A percentile compares a stretch with the other conserved stretches of the same genome.
Evolutionary conservation across 2,797 vertebrate genomes (phyloP).

Genomic region (Acanthurus leucopareius): DNA sequence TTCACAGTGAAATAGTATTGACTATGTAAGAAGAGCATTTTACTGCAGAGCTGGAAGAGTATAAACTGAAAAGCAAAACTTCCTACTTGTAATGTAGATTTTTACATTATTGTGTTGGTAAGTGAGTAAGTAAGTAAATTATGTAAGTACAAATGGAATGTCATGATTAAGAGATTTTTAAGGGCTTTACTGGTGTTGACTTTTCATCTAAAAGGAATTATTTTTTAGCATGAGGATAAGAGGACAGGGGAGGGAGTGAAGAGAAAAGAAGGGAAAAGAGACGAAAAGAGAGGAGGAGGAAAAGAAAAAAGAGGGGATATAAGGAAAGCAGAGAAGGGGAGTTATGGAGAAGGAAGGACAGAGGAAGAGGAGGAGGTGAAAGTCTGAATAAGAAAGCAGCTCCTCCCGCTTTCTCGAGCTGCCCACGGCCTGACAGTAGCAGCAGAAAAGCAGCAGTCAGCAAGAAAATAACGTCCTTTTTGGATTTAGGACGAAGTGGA

Average conservation of each 20-base stretch:
- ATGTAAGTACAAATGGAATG: no score
- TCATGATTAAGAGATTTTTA: neutral
- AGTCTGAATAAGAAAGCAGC: conserved; percentile 60
- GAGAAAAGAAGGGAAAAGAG: neutral
- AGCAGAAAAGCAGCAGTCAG: conserved; percentile 23
- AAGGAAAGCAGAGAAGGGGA: conserved; percentile 12
- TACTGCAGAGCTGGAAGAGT: no score
- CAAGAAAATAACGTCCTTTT: conserved; percentile 23
- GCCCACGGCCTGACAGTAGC: conserved; percentile 38
- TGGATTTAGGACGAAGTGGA: conserved; percentile 37
- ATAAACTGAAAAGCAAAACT: no score
- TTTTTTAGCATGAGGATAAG: conserved; percentile 37
- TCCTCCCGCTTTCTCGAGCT: conserved; percentile 54
- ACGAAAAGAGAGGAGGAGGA: neutral
- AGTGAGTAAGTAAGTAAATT: no score
- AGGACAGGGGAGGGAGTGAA: neutral
- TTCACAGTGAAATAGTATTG: no score
- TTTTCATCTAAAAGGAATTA: conserved; percentile 76
- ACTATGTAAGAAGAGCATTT: no score
- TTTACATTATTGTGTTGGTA: no score
- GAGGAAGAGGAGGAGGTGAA: conserved; percentile 51
- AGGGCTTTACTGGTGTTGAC: conserved; percentile 58
- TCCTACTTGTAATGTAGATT: no score
- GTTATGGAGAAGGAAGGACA: conserved; percentile 13
- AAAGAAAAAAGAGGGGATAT: neutral